Base-by-base conservation (phyloP, 2,113 vertebrate genomes). In the Muscicapa adusta region DNA sequence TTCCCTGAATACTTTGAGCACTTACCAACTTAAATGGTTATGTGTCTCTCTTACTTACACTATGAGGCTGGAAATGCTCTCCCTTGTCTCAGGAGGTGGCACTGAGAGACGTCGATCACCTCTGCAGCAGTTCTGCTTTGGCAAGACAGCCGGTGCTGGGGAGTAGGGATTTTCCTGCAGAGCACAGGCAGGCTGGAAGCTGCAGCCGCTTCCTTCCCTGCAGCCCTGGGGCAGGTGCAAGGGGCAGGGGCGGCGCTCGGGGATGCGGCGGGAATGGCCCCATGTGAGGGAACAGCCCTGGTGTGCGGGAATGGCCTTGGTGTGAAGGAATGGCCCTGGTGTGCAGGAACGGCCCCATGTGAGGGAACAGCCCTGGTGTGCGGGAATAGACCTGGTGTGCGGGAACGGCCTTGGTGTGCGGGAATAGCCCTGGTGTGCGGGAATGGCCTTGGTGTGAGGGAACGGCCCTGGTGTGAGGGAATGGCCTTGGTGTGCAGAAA, bases 81-180 rank as follows among this genome's bases (percentile, higher is more conserved):
- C 42, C 31, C 56, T 36, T 24, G 43, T 2, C 73, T 56, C 53
- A 18, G 57, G 36, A 70, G 25, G 14, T 6, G 51, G 19, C 31
- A 36, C 3, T 74, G 19, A 31, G 26, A 15, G 2, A 42, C 24
- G 31, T 48, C 3, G 16, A 7, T 16, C n/a, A 5, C 18, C 28
- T 22, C 7, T 1, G 6, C 50, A 11, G 36, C n/a, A 10, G 16
- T 13, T 56, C 26, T 18, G 26, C 25, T 45, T 18, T 2, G 9
- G 24, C 22, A 48, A 8, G 48, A 10, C 24, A 43, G 23, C 14
- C 8, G 0, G 23, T 0, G 12, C 40, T 42, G 81, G 15, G 14
- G 10, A 20, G 38, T 0, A 0, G 0, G 4, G 12, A 12, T 48
- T n/a, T 45, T 12, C 33, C 48, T 1, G 48, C 29, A 25, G 34